phyloP scores from a whole-genome alignment of 2,797 vertebrate species.

The Gila robusta region DNA sequence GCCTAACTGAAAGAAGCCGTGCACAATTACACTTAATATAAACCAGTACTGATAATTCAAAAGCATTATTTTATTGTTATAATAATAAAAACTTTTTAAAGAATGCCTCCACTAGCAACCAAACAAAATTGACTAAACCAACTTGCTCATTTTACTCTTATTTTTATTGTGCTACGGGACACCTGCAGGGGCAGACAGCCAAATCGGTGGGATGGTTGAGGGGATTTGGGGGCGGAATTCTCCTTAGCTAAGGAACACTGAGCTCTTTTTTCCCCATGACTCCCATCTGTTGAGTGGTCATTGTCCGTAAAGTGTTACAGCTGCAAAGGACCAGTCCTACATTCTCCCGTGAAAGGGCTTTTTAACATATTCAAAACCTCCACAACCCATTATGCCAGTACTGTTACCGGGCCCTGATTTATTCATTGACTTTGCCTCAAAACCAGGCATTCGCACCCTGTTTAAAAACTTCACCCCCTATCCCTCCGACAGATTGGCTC shows the following conservation, averaged over 20 bases:
- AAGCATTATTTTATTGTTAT: not conserved
- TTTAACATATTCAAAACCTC: slow-evolving; percentile 91
- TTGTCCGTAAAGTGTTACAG: slow-evolving; percentile 93
- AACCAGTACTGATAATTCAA: not conserved
- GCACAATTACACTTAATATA: not conserved
- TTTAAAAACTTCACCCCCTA: slow-evolving; percentile 79
- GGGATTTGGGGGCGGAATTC: slow-evolving; percentile 65
- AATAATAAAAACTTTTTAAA: too few relatives aligned
- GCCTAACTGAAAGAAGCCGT: not conserved
- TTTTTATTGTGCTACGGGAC: slow-evolving; percentile 70
- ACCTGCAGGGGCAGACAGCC: slow-evolving; percentile 87
- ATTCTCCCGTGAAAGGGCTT: slow-evolving; percentile 84
- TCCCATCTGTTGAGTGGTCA: slow-evolving; percentile 96
- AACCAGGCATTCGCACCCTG: slow-evolving; percentile 56
- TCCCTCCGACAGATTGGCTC: slow-evolving; percentile 74
- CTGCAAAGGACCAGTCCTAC: slow-evolving; percentile 78
- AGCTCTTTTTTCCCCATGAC: slow-evolving; percentile 85
- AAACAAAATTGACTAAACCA: slow-evolving; percentile 32
- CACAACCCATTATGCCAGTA: slow-evolving; percentile 77
- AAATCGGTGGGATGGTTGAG: slow-evolving; percentile 78
- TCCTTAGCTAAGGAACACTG: slow-evolving; percentile 83
- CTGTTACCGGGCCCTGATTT: slow-evolving; percentile 90
- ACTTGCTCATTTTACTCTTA: slow-evolving; percentile 45
- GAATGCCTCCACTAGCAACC: slow-evolving; percentile 12
- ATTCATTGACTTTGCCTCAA: slow-evolving; percentile 96